phyloP scores from a whole-genome alignment of 1,140 invertebrate genomes.

The Cecropterus lyciades region DNA sequence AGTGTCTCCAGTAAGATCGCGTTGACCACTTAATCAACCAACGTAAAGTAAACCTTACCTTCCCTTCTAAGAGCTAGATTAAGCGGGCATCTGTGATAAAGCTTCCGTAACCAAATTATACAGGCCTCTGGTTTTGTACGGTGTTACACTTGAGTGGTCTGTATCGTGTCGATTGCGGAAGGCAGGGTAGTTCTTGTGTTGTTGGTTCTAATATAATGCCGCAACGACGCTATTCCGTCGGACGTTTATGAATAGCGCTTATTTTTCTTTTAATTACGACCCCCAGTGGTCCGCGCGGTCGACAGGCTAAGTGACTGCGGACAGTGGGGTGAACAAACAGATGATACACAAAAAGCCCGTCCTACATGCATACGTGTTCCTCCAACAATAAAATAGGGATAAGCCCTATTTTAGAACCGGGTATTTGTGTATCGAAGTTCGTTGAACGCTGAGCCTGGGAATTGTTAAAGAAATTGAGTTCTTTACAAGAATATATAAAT shows the following conservation, averaged over 20 bases:
- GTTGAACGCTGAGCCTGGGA: too few species aligned
- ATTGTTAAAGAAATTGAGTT: too few species aligned
- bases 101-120: conserved; percentile 53
- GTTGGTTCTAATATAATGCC: conserved; percentile 67
- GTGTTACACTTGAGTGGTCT: conserved; percentile 13
- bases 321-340: conserved; percentile 13
- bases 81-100: conserved; percentile 74
- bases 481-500: too few species aligned
- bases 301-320: conserved; percentile 38
- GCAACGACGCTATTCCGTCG: conserved; percentile 66
- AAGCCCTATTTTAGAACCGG: neutral
- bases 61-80: conserved; percentile 77
- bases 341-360: neutral
- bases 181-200: conserved; percentile 42
- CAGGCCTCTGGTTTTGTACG: conserved; percentile 41
- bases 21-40: conserved; percentile 76
- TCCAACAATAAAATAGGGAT: neutral
- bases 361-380: neutral
- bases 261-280: conserved; percentile 83
- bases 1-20: conserved; percentile 71
- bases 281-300: conserved; percentile 60
- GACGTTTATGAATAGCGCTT: conserved; percentile 82
- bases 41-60: conserved; percentile 71
- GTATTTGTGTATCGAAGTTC: too few species aligned
- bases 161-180: conserved; percentile 33